Percentiles rank a stretch among this genome's conserved stretches.
phyloP scores from a whole-genome alignment of 2,113 vertebrate genomes.

The Halichoeres trimaculatus region DNA sequence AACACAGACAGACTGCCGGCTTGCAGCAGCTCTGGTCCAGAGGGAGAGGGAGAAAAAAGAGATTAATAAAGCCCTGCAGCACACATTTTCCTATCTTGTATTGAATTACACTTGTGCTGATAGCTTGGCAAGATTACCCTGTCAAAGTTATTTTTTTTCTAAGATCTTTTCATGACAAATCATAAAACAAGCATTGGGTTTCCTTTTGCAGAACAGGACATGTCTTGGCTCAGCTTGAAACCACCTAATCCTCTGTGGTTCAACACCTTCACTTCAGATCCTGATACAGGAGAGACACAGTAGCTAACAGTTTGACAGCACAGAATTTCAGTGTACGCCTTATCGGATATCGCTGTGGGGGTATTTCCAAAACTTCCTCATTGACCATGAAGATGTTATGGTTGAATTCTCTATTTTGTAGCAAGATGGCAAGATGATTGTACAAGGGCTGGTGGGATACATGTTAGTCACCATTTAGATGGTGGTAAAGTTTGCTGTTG shows the following conservation, averaged over 20 bases:
- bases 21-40: constrained; percentile 87
- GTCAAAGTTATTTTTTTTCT: background rate
- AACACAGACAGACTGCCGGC: constrained; percentile 92
- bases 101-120: constrained; percentile 3
- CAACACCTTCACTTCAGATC: constrained; percentile 29
- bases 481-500: too few relatives aligned
- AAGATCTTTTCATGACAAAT: background rate
- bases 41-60: constrained; percentile 30
- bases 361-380: constrained; percentile 26
- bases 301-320: background rate
- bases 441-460: constrained; percentile 39
- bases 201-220: constrained; percentile 2
- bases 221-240: constrained; percentile 45
- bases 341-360: constrained; percentile 17
- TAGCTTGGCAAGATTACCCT: constrained; percentile 2
- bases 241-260: constrained; percentile 47
- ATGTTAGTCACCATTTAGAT: too few relatives aligned
- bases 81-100: background rate
- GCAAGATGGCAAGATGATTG: constrained; percentile 20
- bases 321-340: background rate
- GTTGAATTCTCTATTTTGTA: background rate
- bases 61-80: background rate
- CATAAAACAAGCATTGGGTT: constrained; percentile 10
- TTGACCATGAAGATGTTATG: constrained; percentile 6
- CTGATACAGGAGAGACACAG: constrained; percentile 26